Percentiles rank a stretch among this genome's conserved stretches.
These are phyloP conservation scores for Eubasilissa splendida DNA, from an alignment of 2,888 invertebrate species.

Conservation along the genomic window DNA sequence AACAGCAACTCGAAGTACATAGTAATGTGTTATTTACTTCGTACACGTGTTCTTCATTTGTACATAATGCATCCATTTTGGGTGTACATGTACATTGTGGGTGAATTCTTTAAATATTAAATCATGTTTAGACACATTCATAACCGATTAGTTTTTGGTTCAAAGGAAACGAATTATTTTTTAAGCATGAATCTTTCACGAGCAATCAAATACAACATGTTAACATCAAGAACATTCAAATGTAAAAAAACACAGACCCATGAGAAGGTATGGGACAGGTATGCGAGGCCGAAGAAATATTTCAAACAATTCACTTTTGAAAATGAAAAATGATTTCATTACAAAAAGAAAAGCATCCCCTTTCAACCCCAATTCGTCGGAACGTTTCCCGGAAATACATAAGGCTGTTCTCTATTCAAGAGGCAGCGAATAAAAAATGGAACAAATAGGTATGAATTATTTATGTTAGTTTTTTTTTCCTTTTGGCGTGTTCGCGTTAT, in stretches of 20 bases:
- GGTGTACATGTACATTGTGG: too few relatives aligned
- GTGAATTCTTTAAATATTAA: too few relatives aligned
- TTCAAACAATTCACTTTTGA: neutral
- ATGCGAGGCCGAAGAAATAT: neutral
- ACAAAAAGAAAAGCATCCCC: slow-evolving; percentile 4
- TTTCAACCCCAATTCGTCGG: neutral
- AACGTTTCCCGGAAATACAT: neutral
- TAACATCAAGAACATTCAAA: neutral
- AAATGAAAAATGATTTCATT: slow-evolving; percentile 28
- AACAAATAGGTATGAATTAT: slow-evolving; percentile 27
- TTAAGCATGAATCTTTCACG: too few relatives aligned
- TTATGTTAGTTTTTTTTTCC: slow-evolving; percentile 2
- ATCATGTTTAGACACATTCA: too few relatives aligned
- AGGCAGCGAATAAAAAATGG: slow-evolving; percentile 14
- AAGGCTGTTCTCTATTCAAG: slow-evolving; percentile 7
- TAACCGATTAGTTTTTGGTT: too few relatives aligned
- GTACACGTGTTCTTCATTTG: too few relatives aligned
- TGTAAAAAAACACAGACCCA: neutral
- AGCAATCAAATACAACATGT: too few relatives aligned
- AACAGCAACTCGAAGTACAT: neutral
- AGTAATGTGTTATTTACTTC: neutral
- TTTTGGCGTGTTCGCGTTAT: neutral
- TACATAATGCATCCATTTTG: too few relatives aligned
- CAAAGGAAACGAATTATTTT: too few relatives aligned
- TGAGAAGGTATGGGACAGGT: neutral